Conservation (phyloP, 2,888 invertebrate species). For the Drosophila vallismaia region DNA sequence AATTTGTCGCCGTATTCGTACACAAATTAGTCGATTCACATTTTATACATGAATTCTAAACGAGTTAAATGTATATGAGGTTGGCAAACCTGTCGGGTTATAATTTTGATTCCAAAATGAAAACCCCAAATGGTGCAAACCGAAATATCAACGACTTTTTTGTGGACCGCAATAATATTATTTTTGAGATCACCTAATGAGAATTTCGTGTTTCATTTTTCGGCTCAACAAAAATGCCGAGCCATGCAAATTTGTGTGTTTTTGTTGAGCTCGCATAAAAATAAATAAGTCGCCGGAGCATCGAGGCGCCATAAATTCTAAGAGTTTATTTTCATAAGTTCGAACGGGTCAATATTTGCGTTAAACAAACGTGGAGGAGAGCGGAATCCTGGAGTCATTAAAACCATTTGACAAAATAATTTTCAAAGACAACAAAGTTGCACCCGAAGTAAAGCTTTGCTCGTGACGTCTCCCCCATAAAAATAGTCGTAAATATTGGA, state of each 20-base stretch:
- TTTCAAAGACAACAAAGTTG: slow-evolving; percentile 58
- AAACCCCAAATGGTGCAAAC: slow-evolving; percentile 49
- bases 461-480: slow-evolving; percentile 48
- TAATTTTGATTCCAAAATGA: slow-evolving; percentile 43
- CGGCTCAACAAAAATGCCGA: slow-evolving; percentile 64
- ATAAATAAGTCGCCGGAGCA: slow-evolving; percentile 57
- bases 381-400: slow-evolving; percentile 54
- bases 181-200: slow-evolving; percentile 62
- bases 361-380: slow-evolving; percentile 48
- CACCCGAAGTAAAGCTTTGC: slow-evolving; percentile 20
- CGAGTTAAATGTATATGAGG: slow-evolving; percentile 44
- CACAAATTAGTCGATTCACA: slow-evolving; percentile 65
- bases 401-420: slow-evolving; percentile 67
- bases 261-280: slow-evolving; percentile 58
- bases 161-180: slow-evolving; percentile 27
- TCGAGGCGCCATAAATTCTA: slow-evolving; percentile 70
- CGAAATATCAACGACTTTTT: slow-evolving; percentile 23
- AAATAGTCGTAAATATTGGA: slow-evolving; percentile 58
- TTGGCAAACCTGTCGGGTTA: slow-evolving; percentile 65
- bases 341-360: slow-evolving; percentile 70
- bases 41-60: slow-evolving; percentile 66
- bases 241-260: slow-evolving; percentile 62
- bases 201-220: slow-evolving; percentile 65
- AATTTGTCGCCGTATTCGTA: slow-evolving; percentile 66
- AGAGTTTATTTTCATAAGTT: slow-evolving; percentile 52